Conservation (phyloP, 2,888 invertebrate genomes). For the Meteorus cinctellus region DNA sequence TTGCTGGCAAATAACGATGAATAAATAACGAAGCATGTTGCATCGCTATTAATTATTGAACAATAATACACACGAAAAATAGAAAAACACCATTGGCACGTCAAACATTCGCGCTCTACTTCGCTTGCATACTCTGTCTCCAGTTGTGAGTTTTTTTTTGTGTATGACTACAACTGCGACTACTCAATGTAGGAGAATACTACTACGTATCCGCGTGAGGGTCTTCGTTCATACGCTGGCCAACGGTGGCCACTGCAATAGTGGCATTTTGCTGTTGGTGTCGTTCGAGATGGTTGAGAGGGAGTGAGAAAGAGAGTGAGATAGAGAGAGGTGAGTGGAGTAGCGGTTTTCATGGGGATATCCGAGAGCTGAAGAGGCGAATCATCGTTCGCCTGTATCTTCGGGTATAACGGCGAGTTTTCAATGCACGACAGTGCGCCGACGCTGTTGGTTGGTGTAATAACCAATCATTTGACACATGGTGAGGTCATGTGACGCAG, state of each 20-base stretch:
- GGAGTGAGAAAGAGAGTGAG: background rate
- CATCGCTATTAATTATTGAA: background rate
- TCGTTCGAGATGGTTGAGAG: background rate
- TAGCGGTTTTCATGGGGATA: constrained; percentile 16
- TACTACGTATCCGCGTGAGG: constrained; percentile 18
- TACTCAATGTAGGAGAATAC: constrained; percentile 7
- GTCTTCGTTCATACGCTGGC: constrained; percentile 3
- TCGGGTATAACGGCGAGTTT: constrained; percentile 36
- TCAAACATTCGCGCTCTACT: constrained; percentile 47
- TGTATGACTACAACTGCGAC: constrained; percentile 5
- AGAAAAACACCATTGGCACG: background rate
- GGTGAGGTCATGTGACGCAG: constrained; percentile 61
- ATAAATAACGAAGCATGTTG: background rate
- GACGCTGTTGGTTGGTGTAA: constrained; percentile 23
- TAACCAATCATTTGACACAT: constrained; percentile 30
- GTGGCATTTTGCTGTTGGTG: background rate
- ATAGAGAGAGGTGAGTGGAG: background rate
- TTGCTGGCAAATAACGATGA: background rate
- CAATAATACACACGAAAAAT: background rate
- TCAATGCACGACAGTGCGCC: constrained; percentile 31
- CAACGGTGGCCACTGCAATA: too few species aligned
- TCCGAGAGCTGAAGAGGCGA: background rate
- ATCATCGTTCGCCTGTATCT: background rate
- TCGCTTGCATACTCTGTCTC: constrained; percentile 44
- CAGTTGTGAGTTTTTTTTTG: background rate